phyloP scores from a whole-genome alignment of 2,888 invertebrate species.

The Drosophila nr. medialis region DNA sequence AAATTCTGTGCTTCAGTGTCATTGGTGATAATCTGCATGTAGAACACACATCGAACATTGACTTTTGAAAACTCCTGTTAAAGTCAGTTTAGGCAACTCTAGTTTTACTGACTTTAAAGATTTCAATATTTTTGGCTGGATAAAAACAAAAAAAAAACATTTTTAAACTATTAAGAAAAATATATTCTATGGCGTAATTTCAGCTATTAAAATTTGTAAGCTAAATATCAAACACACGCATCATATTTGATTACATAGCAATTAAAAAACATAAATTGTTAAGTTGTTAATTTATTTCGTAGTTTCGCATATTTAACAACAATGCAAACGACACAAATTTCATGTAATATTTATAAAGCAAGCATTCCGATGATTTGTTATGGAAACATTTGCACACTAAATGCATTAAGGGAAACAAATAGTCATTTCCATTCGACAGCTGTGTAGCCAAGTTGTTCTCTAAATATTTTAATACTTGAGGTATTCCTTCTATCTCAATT shows the following conservation, averaged over 20 bases:
- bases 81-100: background rate
- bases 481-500: conserved; percentile 48
- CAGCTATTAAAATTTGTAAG: background rate
- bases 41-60: background rate
- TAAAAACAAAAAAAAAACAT: background rate
- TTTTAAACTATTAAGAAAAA: background rate
- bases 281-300: background rate
- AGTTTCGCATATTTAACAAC: conserved; percentile 18
- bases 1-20: background rate
- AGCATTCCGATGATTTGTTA: conserved; percentile 33
- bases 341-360: conserved; percentile 4
- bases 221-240: background rate
- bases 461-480: conserved; percentile 26
- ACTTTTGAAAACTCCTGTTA: background rate
- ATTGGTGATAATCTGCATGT: conserved; percentile 8
- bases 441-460: background rate
- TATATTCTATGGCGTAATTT: background rate
- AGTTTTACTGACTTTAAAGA: background rate
- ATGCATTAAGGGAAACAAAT: conserved; percentile 29
- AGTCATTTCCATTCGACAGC: conserved; percentile 13
- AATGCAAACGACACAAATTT: conserved; percentile 18
- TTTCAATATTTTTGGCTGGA: background rate
- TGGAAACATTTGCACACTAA: conserved; percentile 28
- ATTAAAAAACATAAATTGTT: background rate
- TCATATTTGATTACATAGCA: background rate